Percentiles rank a stretch among this genome's conserved stretches.
Evolutionary conservation across 2,113 vertebrate genomes (phyloP).

Genomic region (Capreolus pygargus): DNA sequence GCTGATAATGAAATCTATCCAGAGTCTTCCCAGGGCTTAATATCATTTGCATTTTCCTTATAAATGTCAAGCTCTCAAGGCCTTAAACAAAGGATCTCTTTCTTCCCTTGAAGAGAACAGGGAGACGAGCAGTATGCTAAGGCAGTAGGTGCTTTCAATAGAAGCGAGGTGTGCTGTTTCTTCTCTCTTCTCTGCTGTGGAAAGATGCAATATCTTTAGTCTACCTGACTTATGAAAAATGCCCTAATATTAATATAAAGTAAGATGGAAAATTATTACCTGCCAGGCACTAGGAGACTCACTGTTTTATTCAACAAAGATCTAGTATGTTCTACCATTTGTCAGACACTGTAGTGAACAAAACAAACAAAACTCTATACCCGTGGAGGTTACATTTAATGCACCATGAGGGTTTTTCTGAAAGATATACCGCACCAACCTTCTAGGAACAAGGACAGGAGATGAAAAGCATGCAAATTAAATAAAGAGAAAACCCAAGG

Average conservation of each 20-base stretch:
- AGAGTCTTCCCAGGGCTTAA: not conserved
- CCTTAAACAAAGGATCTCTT: not conserved
- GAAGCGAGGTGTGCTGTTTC: not conserved
- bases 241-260: not conserved
- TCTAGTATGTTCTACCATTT: not conserved
- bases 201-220: not conserved
- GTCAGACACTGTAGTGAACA: not conserved
- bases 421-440: not conserved
- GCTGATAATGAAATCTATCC: conserved; percentile 27
- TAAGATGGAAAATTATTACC: not conserved
- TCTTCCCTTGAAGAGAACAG: not conserved
- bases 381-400: not conserved
- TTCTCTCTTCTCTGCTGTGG: not conserved
- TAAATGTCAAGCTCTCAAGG: not conserved
- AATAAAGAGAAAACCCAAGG: not conserved
- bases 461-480: not conserved
- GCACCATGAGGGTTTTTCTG: not conserved
- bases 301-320: not conserved
- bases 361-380: not conserved
- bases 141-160: not conserved
- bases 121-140: not conserved
- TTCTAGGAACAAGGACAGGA: not conserved
- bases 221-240: not conserved
- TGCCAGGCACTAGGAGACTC: not conserved
- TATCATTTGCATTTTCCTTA: conserved; percentile 23